Base-by-base conservation (phyloP, 2,888 invertebrate genomes). In the Carterocephalus palaemon region DNA sequence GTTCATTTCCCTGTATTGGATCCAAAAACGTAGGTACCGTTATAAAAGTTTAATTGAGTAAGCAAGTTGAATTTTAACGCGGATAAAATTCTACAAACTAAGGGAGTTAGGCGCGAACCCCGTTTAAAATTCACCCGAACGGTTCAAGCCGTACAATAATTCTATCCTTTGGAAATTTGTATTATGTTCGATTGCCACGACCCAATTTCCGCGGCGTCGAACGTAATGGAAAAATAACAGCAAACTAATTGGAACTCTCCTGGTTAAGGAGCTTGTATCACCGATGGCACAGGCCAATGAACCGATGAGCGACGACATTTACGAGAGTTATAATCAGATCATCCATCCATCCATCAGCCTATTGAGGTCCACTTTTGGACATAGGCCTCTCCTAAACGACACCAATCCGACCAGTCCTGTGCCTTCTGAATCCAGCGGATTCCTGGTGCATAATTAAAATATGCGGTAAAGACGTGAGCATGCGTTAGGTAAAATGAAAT, bases 151-250 rank as follows among this genome's bases (percentile, higher is more conserved):
- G 23, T 45, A 31, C 36, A 43, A 43, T 34, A 49, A 46, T 52
- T 48, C 45, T 45, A 46, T 50, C 49, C 53, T 47, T 42, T 48
- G 32, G 40, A 43, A 54, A 51, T 52, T 55, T 45, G 38, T 52
- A 52, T 49, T 50, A 54, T 53, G 60, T 70, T 73, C 67, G 64
- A 72, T 73, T 62, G 29, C 31, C 62, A 56, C 70, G 76, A 75
- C 77, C 80, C 67, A 76, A 64, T 80, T 80, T 64, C 64, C 59
- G 62, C 64, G 67, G 55, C 67, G 61, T 50, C 57, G 70, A 68
- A 58, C 62, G 75, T 59, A 84, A 84, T 82, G 69, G 70, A 85
- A 85, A 84, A 85, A 85, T 85, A 84, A 84, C 85, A 84, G 79
- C 79, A 73, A 80, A 75, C 80, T 85, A 85, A 86, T 86, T 86